Percentiles rank a stretch among this genome's conserved stretches.
Evolutionary conservation across 2,888 invertebrate species (phyloP).

Genomic region (Caenorhabditis japonica): DNA sequence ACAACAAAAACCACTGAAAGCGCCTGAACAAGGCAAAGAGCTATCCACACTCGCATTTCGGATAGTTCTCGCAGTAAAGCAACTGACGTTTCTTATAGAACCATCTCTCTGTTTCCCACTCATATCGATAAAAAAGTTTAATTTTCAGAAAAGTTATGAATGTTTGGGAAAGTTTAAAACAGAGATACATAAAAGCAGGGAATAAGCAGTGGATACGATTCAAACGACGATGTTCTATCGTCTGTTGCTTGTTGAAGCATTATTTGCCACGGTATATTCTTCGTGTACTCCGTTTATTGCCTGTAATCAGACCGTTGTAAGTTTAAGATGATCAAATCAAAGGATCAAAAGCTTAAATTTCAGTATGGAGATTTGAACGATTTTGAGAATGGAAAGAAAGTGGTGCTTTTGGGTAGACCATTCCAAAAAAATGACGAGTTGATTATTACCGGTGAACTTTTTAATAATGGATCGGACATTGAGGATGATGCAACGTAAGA

Average conservation of each 20-base stretch:
- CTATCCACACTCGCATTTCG: constrained; percentile 26
- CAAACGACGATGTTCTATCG: constrained; percentile 35
- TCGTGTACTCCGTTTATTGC: constrained; percentile 45
- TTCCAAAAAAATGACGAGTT: constrained; percentile 37
- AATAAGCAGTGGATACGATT: constrained; percentile 7
- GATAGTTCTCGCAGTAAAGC: constrained; percentile 10
- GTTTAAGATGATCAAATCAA: background rate
- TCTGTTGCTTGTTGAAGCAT: constrained; percentile 22
- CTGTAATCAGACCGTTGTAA: constrained; percentile 38
- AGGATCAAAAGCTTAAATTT: background rate
- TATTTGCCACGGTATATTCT: constrained; percentile 13
- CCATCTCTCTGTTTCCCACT: constrained; percentile 20
- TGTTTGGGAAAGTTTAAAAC: constrained; percentile 5
- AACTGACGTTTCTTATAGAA: background rate
- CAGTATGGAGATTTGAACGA: constrained; percentile 44
- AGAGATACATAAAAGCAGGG: background rate
- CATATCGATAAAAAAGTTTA: constrained; percentile 23
- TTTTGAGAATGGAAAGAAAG: constrained; percentile 23
- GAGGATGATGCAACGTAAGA: constrained; percentile 21
- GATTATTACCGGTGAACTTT: constrained; percentile 21
- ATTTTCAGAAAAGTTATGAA: constrained; percentile 17
- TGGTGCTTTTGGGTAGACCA: constrained; percentile 32
- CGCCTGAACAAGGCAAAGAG: constrained; percentile 5
- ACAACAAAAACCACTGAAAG: constrained; percentile 1
- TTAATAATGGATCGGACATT: constrained; percentile 36